Base-by-base conservation (phyloP, 2,797 vertebrate genomes). In the Remorina albescens region DNA sequence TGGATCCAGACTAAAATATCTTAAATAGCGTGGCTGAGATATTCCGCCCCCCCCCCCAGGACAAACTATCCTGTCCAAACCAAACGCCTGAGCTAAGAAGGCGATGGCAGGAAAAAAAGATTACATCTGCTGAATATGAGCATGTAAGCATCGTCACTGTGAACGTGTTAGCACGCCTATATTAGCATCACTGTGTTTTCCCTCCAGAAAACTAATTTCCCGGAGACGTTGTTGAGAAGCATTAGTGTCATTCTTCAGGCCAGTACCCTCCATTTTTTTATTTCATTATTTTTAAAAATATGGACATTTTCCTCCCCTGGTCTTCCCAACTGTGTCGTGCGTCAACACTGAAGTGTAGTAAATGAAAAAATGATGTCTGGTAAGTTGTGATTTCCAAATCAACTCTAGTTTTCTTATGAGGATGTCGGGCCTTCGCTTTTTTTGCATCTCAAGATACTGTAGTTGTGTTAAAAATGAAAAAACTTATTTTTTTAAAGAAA, bases 401-500 rank as follows among this genome's bases (percentile, higher is more conserved):
- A 67, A 69, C 63, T 83, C 42, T 78, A 76, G 47, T 78, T 91
- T 83, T 87, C 74, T 57, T 81, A 72, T 74, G 80, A 78, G 37
- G 73, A 59, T 53, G 34, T 78, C 71, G 73, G 73, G n/a, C n/a
- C 70, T 72, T 88, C 76, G 41, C 34, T 47, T 78, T 81, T 71
- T 88, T 87, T 80, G 78, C 72, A 86, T 86, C 83, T 79, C 44
- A 62, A 76, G 28, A 81, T 71, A 49, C 53, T 77, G 74, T 84
- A 87, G 76, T 73, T 78, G 50, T 66, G 61, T 78, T 82, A 30
- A 81, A 83, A 67, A 56, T 71, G 42, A 78, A 77, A 57, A n/a
- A 85, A 59, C 19, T 15, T 90, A 87, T 89, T 92, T 91, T 93
- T 89, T 84, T 87, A 89, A 88, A 67, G 67, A 62, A 78, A 59